A percentile compares a stretch with the other conserved stretches of the same genome.
These are phyloP conservation scores for Rallus limicola DNA, from an alignment of 2,113 vertebrate genomes.

Conservation along the genomic window DNA sequence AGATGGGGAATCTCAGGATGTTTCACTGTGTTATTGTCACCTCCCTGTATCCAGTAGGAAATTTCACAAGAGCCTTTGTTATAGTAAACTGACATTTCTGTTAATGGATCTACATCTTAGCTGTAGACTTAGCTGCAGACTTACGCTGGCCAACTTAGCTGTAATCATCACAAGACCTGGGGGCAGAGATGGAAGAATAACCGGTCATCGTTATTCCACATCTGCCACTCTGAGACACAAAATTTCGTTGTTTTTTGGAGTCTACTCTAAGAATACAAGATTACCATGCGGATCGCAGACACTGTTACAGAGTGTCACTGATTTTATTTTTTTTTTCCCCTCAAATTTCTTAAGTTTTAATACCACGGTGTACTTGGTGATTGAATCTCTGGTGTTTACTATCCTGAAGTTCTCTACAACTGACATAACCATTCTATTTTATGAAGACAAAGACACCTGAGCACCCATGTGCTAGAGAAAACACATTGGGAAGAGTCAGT, in stretches of 20 bases:
- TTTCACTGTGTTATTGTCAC: constrained; percentile 28
- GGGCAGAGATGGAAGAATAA: background rate
- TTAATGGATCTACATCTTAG: constrained; percentile 20
- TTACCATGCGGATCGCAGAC: background rate
- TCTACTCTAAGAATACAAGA: background rate
- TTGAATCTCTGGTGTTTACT: background rate
- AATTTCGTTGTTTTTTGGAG: background rate
- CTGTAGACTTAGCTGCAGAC: constrained; percentile 17
- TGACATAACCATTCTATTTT: background rate
- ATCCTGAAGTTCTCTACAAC: background rate
- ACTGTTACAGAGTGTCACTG: background rate
- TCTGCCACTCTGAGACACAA: background rate
- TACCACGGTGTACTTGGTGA: background rate
- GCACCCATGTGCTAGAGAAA: background rate
- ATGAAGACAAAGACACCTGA: background rate
- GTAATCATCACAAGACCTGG: background rate
- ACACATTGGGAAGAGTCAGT: background rate
- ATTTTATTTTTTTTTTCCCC: background rate
- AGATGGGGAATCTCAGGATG: constrained; percentile 16
- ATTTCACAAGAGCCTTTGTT: constrained; percentile 35
- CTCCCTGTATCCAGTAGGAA: constrained; percentile 20
- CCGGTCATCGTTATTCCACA: background rate
- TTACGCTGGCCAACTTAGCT: background rate
- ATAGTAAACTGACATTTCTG: constrained; percentile 45
- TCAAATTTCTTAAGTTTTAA: background rate